Evolutionary conservation across 1,140 invertebrate species (phyloP).

Genomic region (Drosophila pallidifrons): DNA sequence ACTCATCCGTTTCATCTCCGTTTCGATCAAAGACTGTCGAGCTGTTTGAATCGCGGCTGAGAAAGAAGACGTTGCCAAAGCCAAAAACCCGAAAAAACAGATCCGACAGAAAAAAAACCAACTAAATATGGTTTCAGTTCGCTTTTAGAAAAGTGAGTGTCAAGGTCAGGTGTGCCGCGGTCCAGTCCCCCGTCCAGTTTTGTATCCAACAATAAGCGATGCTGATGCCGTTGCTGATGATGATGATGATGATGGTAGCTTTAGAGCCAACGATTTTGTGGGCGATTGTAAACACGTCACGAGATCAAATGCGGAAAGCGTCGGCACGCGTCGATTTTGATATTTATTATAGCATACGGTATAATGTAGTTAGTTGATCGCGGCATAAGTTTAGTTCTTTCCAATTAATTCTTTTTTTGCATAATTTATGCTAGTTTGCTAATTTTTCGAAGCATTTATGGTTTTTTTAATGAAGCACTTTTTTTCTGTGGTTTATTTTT

Average conservation of each 20-base stretch:
- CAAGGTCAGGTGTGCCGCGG: constrained; percentile 71
- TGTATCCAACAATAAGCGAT: constrained; percentile 11
- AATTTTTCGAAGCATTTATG: constrained; percentile 37
- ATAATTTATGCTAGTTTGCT: constrained; percentile 69
- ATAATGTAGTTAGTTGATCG: constrained; percentile 25
- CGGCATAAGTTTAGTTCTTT: constrained; percentile 48
- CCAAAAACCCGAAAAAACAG: constrained; percentile 57
- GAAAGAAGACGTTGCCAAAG: constrained; percentile 81
- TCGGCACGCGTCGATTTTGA: constrained; percentile 65
- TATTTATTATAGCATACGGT: constrained; percentile 1
- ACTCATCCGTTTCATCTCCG: constrained; percentile 67
- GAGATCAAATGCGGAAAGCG: constrained; percentile 64
- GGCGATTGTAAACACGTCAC: constrained; percentile 61
- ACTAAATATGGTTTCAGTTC: constrained; percentile 49
- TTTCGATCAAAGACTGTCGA: constrained; percentile 75
- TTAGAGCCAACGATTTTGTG: constrained; percentile 20
- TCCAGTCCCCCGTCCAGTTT: constrained; percentile 57
- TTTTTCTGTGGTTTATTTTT: neutral
- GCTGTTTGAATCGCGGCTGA: constrained; percentile 56
- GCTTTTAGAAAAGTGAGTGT: constrained; percentile 83
- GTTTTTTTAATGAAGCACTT: constrained; percentile 20
- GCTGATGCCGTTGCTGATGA: constrained; percentile 1
- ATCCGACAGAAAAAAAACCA: constrained; percentile 15
- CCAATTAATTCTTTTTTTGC: constrained; percentile 53
- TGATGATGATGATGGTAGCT: constrained; percentile 10